These are phyloP conservation scores for Athalia rosae DNA, from an alignment of 2,888 invertebrate species.

Conservation along the genomic window DNA sequence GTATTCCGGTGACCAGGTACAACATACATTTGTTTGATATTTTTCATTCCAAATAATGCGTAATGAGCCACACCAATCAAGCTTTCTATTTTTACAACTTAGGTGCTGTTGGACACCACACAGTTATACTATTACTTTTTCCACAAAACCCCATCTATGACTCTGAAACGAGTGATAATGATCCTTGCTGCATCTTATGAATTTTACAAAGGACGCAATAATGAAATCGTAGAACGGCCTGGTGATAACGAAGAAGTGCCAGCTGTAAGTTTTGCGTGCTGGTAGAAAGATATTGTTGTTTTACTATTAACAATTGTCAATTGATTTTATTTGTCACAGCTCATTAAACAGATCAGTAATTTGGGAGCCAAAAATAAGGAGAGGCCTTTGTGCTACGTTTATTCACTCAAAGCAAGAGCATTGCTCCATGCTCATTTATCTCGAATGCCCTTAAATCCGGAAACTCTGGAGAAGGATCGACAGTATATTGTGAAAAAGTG, in stretches of 20 bases:
- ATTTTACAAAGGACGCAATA: constrained; percentile 95
- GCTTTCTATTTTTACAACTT: constrained; percentile 50
- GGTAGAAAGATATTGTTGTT: not conserved
- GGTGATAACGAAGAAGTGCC: constrained; percentile 97
- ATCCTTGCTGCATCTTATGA: constrained; percentile 97
- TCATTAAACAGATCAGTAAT: constrained; percentile 93
- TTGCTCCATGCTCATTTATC: constrained; percentile 96
- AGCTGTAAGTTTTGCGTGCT: constrained; percentile 77
- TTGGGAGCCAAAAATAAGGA: constrained; percentile 98
- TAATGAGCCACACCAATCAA: not conserved
- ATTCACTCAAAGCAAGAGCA: constrained; percentile 95
- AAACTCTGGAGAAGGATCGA: constrained; percentile 89
- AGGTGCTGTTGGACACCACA: constrained; percentile 96
- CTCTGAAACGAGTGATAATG: constrained; percentile 96
- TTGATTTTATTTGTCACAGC: constrained; percentile 74
- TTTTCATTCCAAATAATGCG: not conserved
- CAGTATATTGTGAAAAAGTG: constrained; percentile 91
- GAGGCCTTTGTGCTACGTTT: constrained; percentile 91
- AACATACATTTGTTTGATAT: constrained; percentile 29
- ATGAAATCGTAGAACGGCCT: constrained; percentile 93
- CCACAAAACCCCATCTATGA: constrained; percentile 96
- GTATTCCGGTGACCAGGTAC: constrained; percentile 94
- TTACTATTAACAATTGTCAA: constrained; percentile 21
- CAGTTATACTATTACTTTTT: constrained; percentile 97
- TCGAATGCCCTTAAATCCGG: constrained; percentile 85